Percentiles rank a stretch among this genome's conserved stretches.
These are phyloP conservation scores for Eupsilia transversa DNA, from an alignment of 2,888 invertebrate genomes.

Conservation along the genomic window DNA sequence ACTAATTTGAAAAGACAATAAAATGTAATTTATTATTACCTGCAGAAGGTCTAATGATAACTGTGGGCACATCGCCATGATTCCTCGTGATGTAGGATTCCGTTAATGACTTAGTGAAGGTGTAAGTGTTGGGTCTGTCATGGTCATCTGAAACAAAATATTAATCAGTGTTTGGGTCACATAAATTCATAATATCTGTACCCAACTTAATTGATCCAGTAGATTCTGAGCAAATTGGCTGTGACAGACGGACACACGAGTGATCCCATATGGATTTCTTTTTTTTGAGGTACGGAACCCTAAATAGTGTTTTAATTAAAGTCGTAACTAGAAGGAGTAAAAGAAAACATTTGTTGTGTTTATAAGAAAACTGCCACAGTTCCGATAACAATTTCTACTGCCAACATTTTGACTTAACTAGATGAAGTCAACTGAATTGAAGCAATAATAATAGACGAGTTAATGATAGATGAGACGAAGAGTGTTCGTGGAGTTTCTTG, in stretches of 20 bases:
- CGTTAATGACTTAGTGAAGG: constrained; percentile 73
- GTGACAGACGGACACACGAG: no score
- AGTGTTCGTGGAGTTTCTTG: no score
- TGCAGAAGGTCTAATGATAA: constrained; percentile 72
- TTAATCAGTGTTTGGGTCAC: no score
- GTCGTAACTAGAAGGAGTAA: background rate
- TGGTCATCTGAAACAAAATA: constrained; percentile 68
- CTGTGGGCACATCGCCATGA: constrained; percentile 67
- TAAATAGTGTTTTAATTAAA: no score
- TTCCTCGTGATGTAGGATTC: constrained; percentile 68
- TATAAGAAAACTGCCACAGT: background rate
- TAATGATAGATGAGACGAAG: no score
- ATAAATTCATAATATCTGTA: no score
- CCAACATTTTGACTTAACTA: background rate
- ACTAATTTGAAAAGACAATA: background rate
- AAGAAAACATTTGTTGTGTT: background rate
- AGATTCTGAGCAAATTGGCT: no score
- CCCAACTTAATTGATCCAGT: no score
- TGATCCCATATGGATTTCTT: no score
- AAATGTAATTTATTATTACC: constrained; percentile 60
- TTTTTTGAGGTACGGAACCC: no score
- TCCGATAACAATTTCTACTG: background rate
- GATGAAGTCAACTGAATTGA: background rate
- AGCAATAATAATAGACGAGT: background rate
- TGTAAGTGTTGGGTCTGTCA: constrained; percentile 72